phyloP scores from a whole-genome alignment of 2,888 invertebrate genomes.

The Pammene fasciana region DNA sequence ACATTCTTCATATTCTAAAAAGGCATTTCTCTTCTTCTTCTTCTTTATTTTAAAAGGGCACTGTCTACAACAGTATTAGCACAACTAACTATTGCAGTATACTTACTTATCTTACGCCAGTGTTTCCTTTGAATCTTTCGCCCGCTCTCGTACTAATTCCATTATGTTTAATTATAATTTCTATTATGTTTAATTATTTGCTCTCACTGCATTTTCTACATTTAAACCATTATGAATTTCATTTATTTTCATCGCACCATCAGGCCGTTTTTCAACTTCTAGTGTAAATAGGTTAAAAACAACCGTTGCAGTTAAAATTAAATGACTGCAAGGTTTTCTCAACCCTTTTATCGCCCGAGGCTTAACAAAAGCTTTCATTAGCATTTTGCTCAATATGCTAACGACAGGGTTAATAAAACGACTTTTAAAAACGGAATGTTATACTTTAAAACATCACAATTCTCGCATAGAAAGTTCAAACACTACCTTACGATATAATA shows the following conservation, averaged over 20 bases:
- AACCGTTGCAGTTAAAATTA: neutral
- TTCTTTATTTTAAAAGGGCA: too few relatives aligned
- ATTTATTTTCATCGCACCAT: neutral
- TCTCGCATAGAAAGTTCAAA: slow-evolving; percentile 70
- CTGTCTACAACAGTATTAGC: too few relatives aligned
- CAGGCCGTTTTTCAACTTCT: neutral
- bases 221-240: too few relatives aligned
- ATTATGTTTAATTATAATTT: too few relatives aligned
- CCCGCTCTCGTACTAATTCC: too few relatives aligned
- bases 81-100: too few relatives aligned
- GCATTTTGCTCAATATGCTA: slow-evolving; percentile 31
- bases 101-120: too few relatives aligned
- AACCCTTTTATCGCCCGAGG: slow-evolving; percentile 12
- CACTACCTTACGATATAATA: slow-evolving; percentile 58
- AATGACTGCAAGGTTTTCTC: slow-evolving; percentile 8
- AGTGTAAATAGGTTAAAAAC: neutral
- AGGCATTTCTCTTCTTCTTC: too few relatives aligned
- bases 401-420: slow-evolving; percentile 51
- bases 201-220: too few relatives aligned
- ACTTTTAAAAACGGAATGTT: slow-evolving; percentile 66
- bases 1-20: too few relatives aligned
- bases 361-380: slow-evolving; percentile 21
- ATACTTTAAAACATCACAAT: slow-evolving; percentile 70
- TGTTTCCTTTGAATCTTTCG: too few relatives aligned
- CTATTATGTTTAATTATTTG: too few relatives aligned